A percentile compares a stretch with the other conserved stretches of the same genome.
phyloP scores from a whole-genome alignment of 2,888 invertebrate species.

The Andrena bicolor region DNA sequence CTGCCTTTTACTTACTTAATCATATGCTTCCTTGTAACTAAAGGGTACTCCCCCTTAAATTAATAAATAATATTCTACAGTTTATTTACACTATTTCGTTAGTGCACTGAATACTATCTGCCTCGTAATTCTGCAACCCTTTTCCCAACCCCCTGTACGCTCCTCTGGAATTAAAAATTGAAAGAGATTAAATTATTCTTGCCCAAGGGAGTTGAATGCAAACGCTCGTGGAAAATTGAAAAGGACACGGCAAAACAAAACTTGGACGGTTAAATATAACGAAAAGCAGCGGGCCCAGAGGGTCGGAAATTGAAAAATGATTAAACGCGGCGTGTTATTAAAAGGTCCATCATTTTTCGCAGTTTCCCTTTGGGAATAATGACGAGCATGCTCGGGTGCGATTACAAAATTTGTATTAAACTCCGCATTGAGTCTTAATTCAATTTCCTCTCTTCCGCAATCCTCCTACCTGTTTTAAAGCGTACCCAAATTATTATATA shows the following conservation, averaged over 20 bases:
- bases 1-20: too few species aligned
- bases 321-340: conserved; percentile 36
- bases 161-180: too few species aligned
- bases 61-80: too few species aligned
- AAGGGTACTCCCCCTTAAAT: too few species aligned
- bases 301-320: conserved; percentile 16
- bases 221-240: background rate
- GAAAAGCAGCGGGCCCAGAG: background rate
- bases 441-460: conserved; percentile 24
- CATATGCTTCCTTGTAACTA: too few species aligned
- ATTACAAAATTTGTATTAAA: conserved; percentile 51
- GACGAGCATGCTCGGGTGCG: conserved; percentile 2
- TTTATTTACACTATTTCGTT: too few species aligned
- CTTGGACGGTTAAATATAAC: background rate
- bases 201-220: background rate
- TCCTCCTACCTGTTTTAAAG: background rate
- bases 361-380: conserved; percentile 21
- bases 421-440: conserved; percentile 33
- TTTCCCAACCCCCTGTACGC: too few species aligned
- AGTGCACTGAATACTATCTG: too few species aligned
- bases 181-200: too few species aligned
- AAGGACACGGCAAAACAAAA: background rate
- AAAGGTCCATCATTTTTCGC: conserved; percentile 19
- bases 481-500: background rate
- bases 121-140: too few species aligned